Evolutionary conservation across 1,140 invertebrate species (phyloP).

Genomic region (Orussus abietinus): DNA sequence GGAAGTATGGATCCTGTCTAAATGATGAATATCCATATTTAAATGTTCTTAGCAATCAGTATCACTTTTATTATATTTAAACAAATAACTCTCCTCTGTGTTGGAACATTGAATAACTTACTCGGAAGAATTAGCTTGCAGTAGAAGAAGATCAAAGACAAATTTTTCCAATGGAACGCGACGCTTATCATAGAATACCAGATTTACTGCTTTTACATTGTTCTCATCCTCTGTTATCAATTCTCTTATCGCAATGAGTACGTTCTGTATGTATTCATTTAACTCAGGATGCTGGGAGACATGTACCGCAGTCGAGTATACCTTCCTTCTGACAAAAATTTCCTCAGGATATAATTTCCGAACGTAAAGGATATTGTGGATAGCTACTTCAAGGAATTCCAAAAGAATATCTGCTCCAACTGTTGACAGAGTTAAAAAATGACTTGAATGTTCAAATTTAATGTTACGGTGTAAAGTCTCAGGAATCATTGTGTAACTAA

Average conservation of each 20-base stretch:
- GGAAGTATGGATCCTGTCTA: constrained; percentile 57
- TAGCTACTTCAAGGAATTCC: constrained; percentile 60
- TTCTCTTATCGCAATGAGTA: constrained; percentile 48
- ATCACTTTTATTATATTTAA: constrained; percentile 4
- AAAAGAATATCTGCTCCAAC: constrained; percentile 43
- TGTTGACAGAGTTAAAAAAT: constrained; percentile 20
- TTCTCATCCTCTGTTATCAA: constrained; percentile 46
- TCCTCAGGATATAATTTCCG: constrained; percentile 58
- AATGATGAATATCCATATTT: constrained; percentile 14
- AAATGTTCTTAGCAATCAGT: constrained; percentile 5
- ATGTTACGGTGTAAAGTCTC: background rate
- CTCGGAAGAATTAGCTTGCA: constrained; percentile 27
- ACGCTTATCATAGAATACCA: constrained; percentile 40
- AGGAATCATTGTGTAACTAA: background rate
- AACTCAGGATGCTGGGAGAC: constrained; percentile 59
- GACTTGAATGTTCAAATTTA: background rate
- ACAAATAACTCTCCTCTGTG: background rate
- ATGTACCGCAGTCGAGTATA: constrained; percentile 57
- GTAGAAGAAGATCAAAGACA: constrained; percentile 54
- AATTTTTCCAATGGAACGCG: constrained; percentile 52
- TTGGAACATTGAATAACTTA: constrained; percentile 23
- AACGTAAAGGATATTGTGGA: constrained; percentile 58
- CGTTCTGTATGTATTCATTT: constrained; percentile 57
- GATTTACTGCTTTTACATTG: constrained; percentile 48
- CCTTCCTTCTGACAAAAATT: constrained; percentile 58